Conservation (phyloP, 2,113 vertebrate species). For the Colinus virginianus region DNA sequence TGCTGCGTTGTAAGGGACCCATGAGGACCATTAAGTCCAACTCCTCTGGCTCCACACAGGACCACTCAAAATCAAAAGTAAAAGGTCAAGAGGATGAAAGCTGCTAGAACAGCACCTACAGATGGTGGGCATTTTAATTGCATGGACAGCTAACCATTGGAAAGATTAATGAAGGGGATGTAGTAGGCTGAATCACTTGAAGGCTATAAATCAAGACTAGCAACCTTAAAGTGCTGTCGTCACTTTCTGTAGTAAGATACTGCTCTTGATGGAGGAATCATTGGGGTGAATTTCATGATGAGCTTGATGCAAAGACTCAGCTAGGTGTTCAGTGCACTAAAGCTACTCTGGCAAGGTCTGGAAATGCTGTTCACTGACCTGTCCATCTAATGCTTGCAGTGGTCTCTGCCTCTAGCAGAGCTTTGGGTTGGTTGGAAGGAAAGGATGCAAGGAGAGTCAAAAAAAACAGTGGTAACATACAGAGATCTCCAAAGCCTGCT, state of each 20-base stretch:
- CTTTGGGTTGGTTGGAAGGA: background rate
- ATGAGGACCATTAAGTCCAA: background rate
- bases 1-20: background rate
- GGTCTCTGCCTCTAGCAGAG: background rate
- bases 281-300: background rate
- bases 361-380: background rate
- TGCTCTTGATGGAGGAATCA: background rate
- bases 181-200: background rate
- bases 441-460: background rate
- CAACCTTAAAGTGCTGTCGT: background rate
- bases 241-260: background rate
- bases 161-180: background rate
- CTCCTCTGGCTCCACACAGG: background rate
- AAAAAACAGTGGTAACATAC: background rate
- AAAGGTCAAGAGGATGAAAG: background rate
- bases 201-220: background rate
- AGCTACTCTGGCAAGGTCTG: background rate
- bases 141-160: background rate
- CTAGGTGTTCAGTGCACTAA: accelerated
- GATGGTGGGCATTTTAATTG: background rate
- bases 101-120: background rate
- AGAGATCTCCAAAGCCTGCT: background rate
- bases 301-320: background rate
- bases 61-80: background rate
- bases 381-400: background rate